Conservation (phyloP, 2,113 vertebrate genomes). For the Oenanthe oenanthe region DNA sequence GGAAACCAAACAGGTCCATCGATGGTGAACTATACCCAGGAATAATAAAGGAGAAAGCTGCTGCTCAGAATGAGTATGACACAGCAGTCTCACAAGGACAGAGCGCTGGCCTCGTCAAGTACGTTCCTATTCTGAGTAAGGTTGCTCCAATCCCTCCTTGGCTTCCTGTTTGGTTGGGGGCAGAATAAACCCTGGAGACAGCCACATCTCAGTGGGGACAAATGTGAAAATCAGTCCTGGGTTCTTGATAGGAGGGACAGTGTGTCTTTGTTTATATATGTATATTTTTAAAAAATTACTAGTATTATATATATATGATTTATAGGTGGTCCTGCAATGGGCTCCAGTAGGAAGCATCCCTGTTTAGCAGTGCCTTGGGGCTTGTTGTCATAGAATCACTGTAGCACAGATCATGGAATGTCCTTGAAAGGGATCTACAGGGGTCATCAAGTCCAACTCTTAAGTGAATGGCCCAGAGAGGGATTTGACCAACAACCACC, state of each 20-base stretch:
- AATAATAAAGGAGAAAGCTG: constrained; percentile 83
- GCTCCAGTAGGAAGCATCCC: not conserved
- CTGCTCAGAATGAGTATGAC: constrained; percentile 82
- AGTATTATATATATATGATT: not conserved
- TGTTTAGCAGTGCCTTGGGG: not conserved
- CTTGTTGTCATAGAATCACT: not conserved
- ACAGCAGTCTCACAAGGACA: constrained; percentile 77
- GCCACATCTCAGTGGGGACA: not conserved
- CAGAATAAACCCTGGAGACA: not conserved
- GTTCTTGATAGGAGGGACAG: not conserved
- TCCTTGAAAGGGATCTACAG: not conserved
- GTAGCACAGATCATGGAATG: not conserved
- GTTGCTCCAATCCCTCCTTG: not conserved
- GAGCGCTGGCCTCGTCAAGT: constrained; percentile 86
- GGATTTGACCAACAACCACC: not conserved
- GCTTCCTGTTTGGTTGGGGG: not conserved
- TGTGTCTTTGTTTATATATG: rapidly evolving
- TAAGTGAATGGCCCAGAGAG: not conserved
- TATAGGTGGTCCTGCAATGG: not conserved
- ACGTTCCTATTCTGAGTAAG: not conserved
- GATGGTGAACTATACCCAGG: constrained; percentile 85
- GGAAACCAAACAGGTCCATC: constrained; percentile 78
- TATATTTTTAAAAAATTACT: no score
- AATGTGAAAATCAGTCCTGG: not conserved
- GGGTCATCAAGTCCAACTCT: not conserved